Base-by-base conservation (phyloP, 1,140 invertebrate genomes). In the Melanaphis sacchari region DNA sequence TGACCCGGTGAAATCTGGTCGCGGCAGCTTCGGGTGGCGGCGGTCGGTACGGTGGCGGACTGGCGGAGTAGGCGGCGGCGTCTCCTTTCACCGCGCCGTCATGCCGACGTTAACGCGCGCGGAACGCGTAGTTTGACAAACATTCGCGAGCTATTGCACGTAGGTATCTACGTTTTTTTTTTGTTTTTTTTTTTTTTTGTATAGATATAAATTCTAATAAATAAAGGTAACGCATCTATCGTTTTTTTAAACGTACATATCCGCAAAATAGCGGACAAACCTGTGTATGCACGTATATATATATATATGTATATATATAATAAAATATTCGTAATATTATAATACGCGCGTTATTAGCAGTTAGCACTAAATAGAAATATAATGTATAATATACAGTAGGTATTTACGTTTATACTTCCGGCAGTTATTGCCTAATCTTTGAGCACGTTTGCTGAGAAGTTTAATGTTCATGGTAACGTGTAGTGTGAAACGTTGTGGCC, bases 1-100 rank as follows among this genome's bases (percentile, higher is more conserved):
- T 90, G 88, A 90, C 88, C 46, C 88, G 88, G 88, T 54, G 88
- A 90, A 90, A 90, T 90, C 88, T 54, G 7, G n/a, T 43, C 6
- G 81, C 36, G 22, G 38, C 81, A 9, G 84, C 24, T 41, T 43
- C 26, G 41, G 24, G 84, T 5, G 84, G 31, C 21, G 46, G 43
- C 46, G 46, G n/a, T 5, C n/a, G 43, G 31, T 21, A 22, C 5
- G n/a, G 8, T 15, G 6, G 31, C 18, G n/a, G 84, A 6, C 15
- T 43, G 85, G 22, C 2, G 85, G 49, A 18, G 46, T 43, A 26
- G 82, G 24, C 82, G 40, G 1, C 81, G 81, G 11, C 87, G 87
- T 22, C n/a, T 52, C 43, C 46, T 90, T 90, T 90, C 46, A 90
- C 49, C 36, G 41, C 81, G 81, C 81, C n/a, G 76, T 15, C 5